Evolutionary conservation across 2,888 invertebrate species (phyloP).

Genomic region (Ischnus inquisitorius): DNA sequence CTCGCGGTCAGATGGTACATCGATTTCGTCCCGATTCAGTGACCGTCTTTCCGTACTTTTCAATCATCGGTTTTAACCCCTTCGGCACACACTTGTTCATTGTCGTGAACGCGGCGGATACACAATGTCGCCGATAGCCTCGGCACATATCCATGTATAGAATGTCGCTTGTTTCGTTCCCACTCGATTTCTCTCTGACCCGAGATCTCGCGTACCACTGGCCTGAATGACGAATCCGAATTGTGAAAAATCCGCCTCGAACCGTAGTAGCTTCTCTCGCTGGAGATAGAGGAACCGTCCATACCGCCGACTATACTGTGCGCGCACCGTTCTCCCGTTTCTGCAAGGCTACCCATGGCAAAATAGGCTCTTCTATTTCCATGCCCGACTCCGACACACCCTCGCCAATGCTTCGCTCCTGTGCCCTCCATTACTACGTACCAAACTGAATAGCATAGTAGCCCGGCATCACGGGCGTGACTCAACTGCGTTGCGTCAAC

Average conservation of each 20-base stretch:
- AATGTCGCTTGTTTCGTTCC: slow-evolving; percentile 23
- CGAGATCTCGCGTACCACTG: not conserved
- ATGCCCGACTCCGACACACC: not conserved
- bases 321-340: not conserved
- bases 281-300: not conserved
- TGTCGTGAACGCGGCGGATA: slow-evolving; percentile 24
- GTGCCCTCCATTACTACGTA: not conserved
- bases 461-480: slow-evolving; percentile 30
- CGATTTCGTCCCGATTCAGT: slow-evolving; percentile 49
- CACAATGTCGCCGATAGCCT: not conserved
- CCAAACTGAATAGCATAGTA: slow-evolving; percentile 15
- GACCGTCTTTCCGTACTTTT: slow-evolving; percentile 55
- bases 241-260: slow-evolving; percentile 35
- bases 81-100: slow-evolving; percentile 11
- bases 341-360: not conserved
- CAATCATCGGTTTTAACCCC: slow-evolving; percentile 58
- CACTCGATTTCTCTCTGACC: not conserved
- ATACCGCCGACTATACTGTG: not conserved
- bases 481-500: slow-evolving; percentile 51
- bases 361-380: slow-evolving; percentile 21
- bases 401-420: not conserved
- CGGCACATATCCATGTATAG: slow-evolving; percentile 6
- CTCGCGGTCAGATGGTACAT: slow-evolving; percentile 26
- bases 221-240: slow-evolving; percentile 6
- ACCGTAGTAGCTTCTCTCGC: not conserved